Evolutionary conservation across 2,113 vertebrate genomes (phyloP), one percentile per base, ranked within the genome.

Genomic region (Hemibates koningsi): DNA sequence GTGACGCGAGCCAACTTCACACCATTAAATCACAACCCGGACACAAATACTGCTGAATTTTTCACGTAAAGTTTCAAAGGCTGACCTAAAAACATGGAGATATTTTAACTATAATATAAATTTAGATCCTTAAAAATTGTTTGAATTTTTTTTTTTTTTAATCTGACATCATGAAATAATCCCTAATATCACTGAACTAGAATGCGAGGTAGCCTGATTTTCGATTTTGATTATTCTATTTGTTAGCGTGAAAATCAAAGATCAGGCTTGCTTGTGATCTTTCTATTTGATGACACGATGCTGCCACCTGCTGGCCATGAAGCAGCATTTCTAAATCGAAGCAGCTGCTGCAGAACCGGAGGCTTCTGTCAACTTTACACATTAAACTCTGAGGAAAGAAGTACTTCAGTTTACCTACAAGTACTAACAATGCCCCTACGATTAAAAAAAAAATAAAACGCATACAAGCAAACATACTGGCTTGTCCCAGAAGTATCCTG

Each of bases 271-370:
- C 16, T 13, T 4, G 19, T 73, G 11, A 24, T 17, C 17, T 19
- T 14, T 32, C 3, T 7, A 3, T 5, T 29, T 52, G 57, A 3
- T 90, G 68, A 34, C 48, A 19, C 54, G 50, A 54, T 89, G 85
- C 82, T 92, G 85, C 90, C 93, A 81, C 63, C 95, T 93, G 2
- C 43, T 85, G 95, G 36, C 89, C 27, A 29, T 0, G 3, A 29
- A 24, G 27, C 27, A 85, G 2, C 12, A 4, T 7, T 9, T 27
- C 45, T 27, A 2, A 3, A 11, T 24, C 4, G 4, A 36, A 38
- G 27, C 8, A 50, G 27, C 19, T 50, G 57, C 45, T 12, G 61
- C 2, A 68, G 24, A 16, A 76, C 29, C 0, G 9, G 41, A 50
- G 0, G 27, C 9, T 48, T 73, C 21, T 29, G 41, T 29, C 14